phyloP scores from a whole-genome alignment of 2,113 vertebrate species.

The Mobula hypostoma region DNA sequence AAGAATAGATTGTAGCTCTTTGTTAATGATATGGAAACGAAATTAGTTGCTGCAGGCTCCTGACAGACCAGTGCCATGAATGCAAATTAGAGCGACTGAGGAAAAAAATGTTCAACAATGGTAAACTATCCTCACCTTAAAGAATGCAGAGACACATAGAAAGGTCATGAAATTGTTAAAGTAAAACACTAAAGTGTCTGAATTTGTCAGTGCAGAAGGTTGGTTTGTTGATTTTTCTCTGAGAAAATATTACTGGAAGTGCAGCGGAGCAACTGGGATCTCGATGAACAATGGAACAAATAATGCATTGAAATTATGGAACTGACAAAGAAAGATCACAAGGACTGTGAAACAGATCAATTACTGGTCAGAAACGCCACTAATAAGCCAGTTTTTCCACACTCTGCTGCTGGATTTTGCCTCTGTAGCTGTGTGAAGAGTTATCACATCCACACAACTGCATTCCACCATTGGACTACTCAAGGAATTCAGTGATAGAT shows the following conservation, averaged over 20 bases:
- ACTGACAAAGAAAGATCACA: neutral
- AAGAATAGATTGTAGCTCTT: neutral
- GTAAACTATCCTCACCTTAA: neutral
- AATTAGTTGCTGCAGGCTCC: slow-evolving; percentile 15
- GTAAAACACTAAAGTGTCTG: neutral
- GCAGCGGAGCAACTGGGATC: neutral
- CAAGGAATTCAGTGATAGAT: too few species aligned
- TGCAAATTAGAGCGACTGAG: neutral
- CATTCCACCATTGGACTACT: too few species aligned
- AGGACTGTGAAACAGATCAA: neutral
- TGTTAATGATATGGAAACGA: slow-evolving; percentile 34
- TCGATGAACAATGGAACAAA: neutral
- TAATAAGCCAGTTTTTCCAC: too few species aligned
- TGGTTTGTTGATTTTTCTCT: neutral
- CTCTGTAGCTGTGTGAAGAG: too few species aligned
- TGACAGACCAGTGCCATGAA: neutral
- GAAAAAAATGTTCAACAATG: neutral
- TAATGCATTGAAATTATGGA: neutral
- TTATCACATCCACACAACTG: too few species aligned
- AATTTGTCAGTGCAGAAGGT: neutral
- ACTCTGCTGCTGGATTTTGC: too few species aligned
- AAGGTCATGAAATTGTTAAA: neutral
- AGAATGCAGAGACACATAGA: neutral
- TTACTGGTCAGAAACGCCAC: neutral
- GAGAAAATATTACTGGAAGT: neutral